Percentiles rank a stretch among this genome's conserved stretches.
Conservation (phyloP, 2,888 invertebrate species). For the Scrobipalpa costella region DNA sequence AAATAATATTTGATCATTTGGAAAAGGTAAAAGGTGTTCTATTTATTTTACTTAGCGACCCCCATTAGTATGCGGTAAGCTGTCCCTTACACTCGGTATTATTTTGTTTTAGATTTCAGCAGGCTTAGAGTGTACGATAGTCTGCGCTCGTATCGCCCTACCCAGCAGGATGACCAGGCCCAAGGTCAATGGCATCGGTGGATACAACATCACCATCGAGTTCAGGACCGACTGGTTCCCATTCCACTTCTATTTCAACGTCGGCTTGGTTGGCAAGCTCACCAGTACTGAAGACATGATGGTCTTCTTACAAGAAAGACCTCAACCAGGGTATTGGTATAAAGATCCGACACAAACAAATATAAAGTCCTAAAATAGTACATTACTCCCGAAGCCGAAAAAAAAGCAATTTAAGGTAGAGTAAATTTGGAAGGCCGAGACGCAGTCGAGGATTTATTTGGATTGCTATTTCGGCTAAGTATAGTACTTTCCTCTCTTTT, state of each 20-base stretch:
- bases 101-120: slow-evolving; percentile 55
- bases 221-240: slow-evolving; percentile 63
- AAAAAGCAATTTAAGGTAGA: no score
- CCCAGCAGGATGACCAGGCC: slow-evolving; percentile 58
- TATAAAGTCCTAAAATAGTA: no score
- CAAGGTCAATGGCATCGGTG: slow-evolving; percentile 55
- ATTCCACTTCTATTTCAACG: slow-evolving; percentile 51
- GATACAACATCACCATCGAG: slow-evolving; percentile 59
- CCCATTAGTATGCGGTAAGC: no score
- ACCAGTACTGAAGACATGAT: slow-evolving; percentile 35
- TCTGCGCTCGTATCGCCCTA: slow-evolving; percentile 56
- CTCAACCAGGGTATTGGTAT: slow-evolving; percentile 9
- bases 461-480: no score
- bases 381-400: no score
- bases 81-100: no score
- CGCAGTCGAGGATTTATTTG: no score
- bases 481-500: no score
- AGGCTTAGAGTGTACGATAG: slow-evolving; percentile 61
- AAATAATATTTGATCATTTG: no score
- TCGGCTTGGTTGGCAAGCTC: slow-evolving; percentile 59
- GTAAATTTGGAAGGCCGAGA: no score
- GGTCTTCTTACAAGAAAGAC: neutral
- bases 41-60: no score
- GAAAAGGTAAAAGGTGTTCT: no score
- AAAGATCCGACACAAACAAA: neutral